A percentile compares a stretch with the other conserved stretches of the same genome.
Evolutionary conservation across 2,113 vertebrate genomes (phyloP).

Genomic region (Megaceryle torquata): DNA sequence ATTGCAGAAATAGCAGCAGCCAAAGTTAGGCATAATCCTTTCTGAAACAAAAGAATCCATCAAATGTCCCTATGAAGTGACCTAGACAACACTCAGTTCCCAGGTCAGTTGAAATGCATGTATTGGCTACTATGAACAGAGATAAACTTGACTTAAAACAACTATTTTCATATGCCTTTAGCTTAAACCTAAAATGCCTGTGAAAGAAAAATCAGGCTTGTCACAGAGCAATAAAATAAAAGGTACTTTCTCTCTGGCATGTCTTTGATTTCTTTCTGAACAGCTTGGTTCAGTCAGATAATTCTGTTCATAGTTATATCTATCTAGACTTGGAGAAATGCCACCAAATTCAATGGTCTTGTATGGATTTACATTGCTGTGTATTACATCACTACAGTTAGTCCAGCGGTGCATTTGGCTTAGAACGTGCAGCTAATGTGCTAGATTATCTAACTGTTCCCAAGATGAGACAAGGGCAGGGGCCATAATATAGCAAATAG

Average conservation of each 20-base stretch:
- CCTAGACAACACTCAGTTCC: not conserved
- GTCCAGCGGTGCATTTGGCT: not conserved
- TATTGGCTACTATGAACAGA: not conserved
- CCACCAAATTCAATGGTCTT: slow-evolving; percentile 7
- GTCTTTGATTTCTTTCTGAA: slow-evolving; percentile 47
- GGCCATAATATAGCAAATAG: not conserved
- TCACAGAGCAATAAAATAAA: slow-evolving; percentile 38
- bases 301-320: slow-evolving; percentile 49
- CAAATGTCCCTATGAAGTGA: not conserved
- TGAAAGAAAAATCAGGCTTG: slow-evolving; percentile 8
- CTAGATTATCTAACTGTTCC: slow-evolving; percentile 5
- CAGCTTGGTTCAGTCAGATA: slow-evolving; percentile 48
- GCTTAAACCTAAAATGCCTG: not conserved
- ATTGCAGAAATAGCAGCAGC: not conserved
- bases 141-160: not conserved
- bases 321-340: slow-evolving; percentile 44
- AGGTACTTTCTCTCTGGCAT: not conserved
- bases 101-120: not conserved
- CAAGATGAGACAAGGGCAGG: not conserved
- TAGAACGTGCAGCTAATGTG: not conserved
- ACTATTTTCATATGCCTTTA: not conserved
- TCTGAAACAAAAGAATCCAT: not conserved
- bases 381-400: not conserved
- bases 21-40: not conserved
- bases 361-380: slow-evolving; percentile 16